These are phyloP conservation scores for Solen grandis DNA, from an alignment of 1,140 invertebrate genomes.

Conservation along the genomic window DNA sequence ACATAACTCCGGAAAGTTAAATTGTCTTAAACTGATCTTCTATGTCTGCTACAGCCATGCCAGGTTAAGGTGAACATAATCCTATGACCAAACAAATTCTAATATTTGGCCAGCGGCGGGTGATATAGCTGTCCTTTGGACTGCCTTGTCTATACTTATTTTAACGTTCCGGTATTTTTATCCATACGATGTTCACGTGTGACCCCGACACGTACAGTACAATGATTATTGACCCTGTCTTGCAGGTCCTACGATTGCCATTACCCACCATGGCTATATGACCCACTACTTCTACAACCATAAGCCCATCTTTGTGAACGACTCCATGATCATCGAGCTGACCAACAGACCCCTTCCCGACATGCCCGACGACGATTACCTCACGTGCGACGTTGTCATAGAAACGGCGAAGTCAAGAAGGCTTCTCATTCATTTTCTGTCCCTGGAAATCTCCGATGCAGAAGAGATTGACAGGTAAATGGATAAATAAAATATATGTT, in stretches of 20 bases:
- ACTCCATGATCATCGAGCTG: conserved; percentile 43
- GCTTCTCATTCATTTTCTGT: conserved; percentile 51
- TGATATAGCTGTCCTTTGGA: too few species aligned
- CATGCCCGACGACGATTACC: conserved; percentile 15
- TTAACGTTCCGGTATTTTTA: too few species aligned
- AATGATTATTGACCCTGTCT: too few species aligned
- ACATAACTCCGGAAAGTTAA: too few species aligned
- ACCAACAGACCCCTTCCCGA: conserved; percentile 46
- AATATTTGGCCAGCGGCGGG: too few species aligned
- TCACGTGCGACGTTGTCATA: conserved; percentile 40
- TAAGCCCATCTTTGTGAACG: conserved; percentile 23
- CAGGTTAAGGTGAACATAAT: too few species aligned
- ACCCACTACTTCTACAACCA: conserved; percentile 29
- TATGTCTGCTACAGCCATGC: too few species aligned
- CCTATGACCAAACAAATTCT: too few species aligned
- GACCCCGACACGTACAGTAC: too few species aligned
- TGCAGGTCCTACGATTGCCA: conserved; percentile 12
- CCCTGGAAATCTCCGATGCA: conserved; percentile 38
- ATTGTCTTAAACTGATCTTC: too few species aligned
- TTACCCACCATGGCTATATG: conserved; percentile 42
- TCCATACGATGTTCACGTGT: too few species aligned
- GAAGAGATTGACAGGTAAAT: conserved; percentile 43
- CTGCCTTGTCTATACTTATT: too few species aligned
- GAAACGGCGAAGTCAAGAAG: conserved; percentile 34
- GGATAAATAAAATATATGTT: background rate